phyloP scores from a whole-genome alignment of 2,113 vertebrate species.

The Xiphias gladius region DNA sequence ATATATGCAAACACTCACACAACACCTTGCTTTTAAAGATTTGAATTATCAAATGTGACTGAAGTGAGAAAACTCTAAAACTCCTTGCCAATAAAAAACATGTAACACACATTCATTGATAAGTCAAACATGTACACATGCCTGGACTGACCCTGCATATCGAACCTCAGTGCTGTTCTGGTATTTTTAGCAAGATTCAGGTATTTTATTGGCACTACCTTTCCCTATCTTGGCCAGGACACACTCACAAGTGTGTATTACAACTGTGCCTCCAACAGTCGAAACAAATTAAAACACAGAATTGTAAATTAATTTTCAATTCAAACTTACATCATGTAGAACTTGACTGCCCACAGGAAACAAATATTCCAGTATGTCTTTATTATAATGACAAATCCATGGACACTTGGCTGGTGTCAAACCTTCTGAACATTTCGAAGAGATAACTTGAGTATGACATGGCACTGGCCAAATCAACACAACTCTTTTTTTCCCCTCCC shows the following conservation, averaged over 20 bases:
- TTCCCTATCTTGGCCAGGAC: background rate
- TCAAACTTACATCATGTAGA: background rate
- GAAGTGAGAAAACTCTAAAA: background rate
- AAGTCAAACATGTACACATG: background rate
- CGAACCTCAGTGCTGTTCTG: background rate
- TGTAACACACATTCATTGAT: background rate
- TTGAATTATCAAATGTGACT: conserved; percentile 1
- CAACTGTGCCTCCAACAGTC: background rate
- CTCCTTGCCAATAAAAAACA: background rate
- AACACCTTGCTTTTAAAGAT: conserved; percentile 11
- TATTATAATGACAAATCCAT: background rate
- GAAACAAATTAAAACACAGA: background rate
- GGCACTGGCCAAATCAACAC: conserved; percentile 30
- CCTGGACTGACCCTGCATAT: background rate
- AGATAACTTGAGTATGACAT: conserved; percentile 20
- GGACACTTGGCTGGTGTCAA: background rate
- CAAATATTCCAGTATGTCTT: background rate
- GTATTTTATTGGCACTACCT: background rate
- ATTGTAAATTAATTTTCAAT: background rate
- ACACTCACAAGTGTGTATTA: background rate
- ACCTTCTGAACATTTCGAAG: background rate
- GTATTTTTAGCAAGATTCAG: no score
- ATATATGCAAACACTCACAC: conserved; percentile 49
- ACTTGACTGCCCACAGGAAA: background rate
- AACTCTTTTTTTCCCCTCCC: background rate